phyloP scores from a whole-genome alignment of 2,113 vertebrate species.

The Rhinopomastus cyanomelas region DNA sequence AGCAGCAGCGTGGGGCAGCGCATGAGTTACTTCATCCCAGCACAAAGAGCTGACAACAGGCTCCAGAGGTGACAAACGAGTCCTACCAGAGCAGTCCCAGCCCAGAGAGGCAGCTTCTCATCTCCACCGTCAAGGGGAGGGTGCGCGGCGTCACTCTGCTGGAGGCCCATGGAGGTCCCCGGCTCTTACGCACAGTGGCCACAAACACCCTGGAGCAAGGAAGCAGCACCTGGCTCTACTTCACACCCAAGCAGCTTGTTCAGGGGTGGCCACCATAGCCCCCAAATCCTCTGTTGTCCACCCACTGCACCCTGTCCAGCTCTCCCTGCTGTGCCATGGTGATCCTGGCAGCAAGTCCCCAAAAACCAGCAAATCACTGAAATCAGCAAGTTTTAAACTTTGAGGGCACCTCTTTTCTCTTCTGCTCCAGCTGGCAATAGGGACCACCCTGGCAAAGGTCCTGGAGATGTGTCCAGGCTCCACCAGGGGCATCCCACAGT shows the following conservation, averaged over 20 bases:
- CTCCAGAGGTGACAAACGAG: background rate
- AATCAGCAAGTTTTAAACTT: background rate
- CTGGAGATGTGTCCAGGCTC: rapidly evolving
- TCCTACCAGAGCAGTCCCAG: background rate
- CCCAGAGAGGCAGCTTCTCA: background rate
- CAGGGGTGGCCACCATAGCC: background rate
- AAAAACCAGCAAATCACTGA: background rate
- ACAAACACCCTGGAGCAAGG: background rate
- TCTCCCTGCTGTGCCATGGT: background rate
- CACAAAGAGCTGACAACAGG: background rate
- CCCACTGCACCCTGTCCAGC: background rate
- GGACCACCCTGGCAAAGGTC: background rate
- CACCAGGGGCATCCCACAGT: background rate
- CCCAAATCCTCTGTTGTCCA: background rate
- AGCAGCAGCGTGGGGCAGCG: background rate
- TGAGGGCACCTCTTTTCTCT: background rate
- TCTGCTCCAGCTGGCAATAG: background rate
- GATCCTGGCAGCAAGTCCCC: background rate
- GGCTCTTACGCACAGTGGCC: background rate
- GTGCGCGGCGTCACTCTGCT: background rate
- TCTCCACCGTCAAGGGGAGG: background rate
- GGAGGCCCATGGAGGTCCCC: background rate
- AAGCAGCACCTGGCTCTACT: background rate
- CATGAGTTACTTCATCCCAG: background rate
- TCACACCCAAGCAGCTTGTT: background rate